Evolutionary conservation across 2,888 invertebrate genomes (phyloP), one percentile per base, ranked within the genome.

Genomic region (Aphidoletes aphidimyza): DNA sequence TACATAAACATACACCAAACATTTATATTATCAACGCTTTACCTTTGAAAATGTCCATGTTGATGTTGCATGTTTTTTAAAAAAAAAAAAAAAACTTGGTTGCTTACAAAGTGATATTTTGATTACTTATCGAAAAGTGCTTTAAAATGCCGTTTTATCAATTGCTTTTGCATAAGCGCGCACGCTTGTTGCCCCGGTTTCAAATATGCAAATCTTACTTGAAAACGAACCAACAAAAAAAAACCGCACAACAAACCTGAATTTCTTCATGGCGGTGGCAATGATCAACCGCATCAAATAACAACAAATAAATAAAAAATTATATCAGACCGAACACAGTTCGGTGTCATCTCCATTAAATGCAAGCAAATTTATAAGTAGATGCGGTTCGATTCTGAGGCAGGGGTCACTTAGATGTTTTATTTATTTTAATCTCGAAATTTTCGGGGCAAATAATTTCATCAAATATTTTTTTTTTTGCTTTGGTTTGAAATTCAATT

Each of bases 131-230:
- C 69, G 30, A 69, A 69, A 30, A 30, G 69, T 69, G 81, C 26
- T 37, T 81, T 81, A 81, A 81, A 81, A 81, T 81, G 36, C 26
- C 11, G 22, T n/a, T 81, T 81, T 81, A 81, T 81, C 81, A 81
- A 37, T 37, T 37, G 37, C 81, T 81, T 81, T 81, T 37, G 37
- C 39, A 37, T 37, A 5, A 5, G 37, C 37, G 81, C 0, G 81
- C 5, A n/a, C 6, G 37, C 81, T 1, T 39, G n/a, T 34, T 47
- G 2, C 54, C 22, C 5, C 39, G 39, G 11, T 39, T 39, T 39
- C 2, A 47, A 6, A 81, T 37, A 37, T 81, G 81, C 81, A 81
- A 81, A 69, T 69, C n/a, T 39, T 39, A 14, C 34, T 30, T 30
- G 17, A 69, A 69, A 14, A 30, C 11, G 59, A 37, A 54, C 17